A percentile compares a stretch with the other conserved stretches of the same genome.
phyloP scores from a whole-genome alignment of 2,797 vertebrate genomes.

The Sebastolobus altivelis region DNA sequence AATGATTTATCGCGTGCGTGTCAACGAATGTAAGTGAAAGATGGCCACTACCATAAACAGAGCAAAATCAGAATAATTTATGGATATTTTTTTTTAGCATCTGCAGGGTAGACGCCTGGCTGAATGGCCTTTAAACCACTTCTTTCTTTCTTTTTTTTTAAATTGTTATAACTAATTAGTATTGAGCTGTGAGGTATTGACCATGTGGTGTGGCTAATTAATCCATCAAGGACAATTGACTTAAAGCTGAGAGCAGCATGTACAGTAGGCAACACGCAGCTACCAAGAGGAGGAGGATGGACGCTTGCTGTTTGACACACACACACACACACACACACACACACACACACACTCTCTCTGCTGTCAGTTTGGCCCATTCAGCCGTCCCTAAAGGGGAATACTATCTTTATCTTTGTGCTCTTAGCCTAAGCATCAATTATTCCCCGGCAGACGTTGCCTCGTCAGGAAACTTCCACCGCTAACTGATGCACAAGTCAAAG shows the following conservation, averaged over 20 bases:
- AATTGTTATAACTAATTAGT: slow-evolving; percentile 65
- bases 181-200: slow-evolving; percentile 69
- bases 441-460: slow-evolving; percentile 44
- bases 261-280: slow-evolving; percentile 50
- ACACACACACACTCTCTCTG: slow-evolving; percentile 16
- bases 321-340: slow-evolving; percentile 8
- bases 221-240: slow-evolving; percentile 74
- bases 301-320: slow-evolving; percentile 40
- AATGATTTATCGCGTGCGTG: slow-evolving; percentile 23
- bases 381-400: slow-evolving; percentile 50
- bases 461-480: slow-evolving; percentile 44
- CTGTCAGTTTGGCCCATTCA: slow-evolving; percentile 55
- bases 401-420: slow-evolving; percentile 62
- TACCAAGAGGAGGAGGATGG: slow-evolving; percentile 37
- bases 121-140: slow-evolving; percentile 34
- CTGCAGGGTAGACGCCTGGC: neutral
- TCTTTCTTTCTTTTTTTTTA: neutral
- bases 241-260: slow-evolving; percentile 59
- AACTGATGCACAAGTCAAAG: slow-evolving; percentile 32
- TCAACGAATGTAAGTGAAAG: neutral
- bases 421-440: slow-evolving; percentile 61
- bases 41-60: slow-evolving; percentile 2
- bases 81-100: neutral
- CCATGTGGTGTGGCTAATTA: slow-evolving; percentile 70
- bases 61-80: slow-evolving; percentile 12